These are phyloP conservation scores for Sialis fuliginosa DNA, from an alignment of 2,888 invertebrate species.

Conservation along the genomic window DNA sequence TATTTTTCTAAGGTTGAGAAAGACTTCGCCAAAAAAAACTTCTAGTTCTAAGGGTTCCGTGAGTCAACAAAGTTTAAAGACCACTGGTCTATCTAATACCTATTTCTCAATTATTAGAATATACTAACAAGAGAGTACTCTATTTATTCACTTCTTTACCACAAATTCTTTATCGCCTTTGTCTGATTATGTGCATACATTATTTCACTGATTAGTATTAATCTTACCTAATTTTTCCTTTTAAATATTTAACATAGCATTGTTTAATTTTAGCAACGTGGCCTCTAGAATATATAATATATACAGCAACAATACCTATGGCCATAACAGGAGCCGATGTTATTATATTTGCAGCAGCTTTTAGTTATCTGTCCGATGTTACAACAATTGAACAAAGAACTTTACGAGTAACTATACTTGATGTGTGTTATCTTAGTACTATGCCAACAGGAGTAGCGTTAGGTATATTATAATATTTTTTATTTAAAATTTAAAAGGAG, in stretches of 20 bases:
- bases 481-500: background rate
- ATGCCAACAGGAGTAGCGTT: constrained; percentile 68
- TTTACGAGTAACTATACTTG: constrained; percentile 61
- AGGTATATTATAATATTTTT: constrained; percentile 30
- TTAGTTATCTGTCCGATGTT: constrained; percentile 66
- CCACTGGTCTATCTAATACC: no score
- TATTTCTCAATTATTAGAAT: no score
- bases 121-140: no score
- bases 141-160: no score
- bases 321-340: constrained; percentile 63
- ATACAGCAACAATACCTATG: constrained; percentile 58
- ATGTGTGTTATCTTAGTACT: constrained; percentile 63
- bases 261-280: constrained; percentile 27
- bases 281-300: constrained; percentile 58
- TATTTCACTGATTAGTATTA: background rate
- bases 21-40: no score
- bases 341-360: constrained; percentile 62
- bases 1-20: no score
- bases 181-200: background rate
- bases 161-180: no score
- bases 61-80: no score
- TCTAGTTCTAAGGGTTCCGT: no score
- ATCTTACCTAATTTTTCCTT: constrained; percentile 9
- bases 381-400: constrained; percentile 52
- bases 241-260: background rate